These are phyloP conservation scores for Pantherophis vulpinus DNA, from an alignment of 2,797 vertebrate genomes.

Conservation along the genomic window DNA sequence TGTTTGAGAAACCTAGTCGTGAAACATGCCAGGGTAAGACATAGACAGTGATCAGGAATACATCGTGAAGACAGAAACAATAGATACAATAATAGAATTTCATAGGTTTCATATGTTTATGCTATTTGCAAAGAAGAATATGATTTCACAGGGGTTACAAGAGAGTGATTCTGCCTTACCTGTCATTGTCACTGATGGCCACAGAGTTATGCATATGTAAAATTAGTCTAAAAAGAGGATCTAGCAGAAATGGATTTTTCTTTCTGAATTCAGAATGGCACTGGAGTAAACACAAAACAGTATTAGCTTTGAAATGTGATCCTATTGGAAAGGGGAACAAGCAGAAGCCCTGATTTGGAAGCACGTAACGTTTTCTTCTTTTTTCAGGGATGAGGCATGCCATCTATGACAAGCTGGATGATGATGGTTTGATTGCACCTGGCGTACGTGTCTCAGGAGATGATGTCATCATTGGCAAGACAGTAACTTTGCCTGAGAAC, in stretches of 20 bases:
- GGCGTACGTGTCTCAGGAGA: constrained; percentile 96
- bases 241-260: background rate
- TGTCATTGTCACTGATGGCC: background rate
- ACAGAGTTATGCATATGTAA: background rate
- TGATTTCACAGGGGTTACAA: background rate
- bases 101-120: background rate
- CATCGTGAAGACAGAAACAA: background rate
- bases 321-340: background rate
- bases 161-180: background rate
- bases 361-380: fast-evolving
- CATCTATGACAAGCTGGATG: constrained; percentile 97
- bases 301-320: background rate
- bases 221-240: background rate
- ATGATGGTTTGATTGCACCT: constrained; percentile 94
- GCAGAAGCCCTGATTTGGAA: background rate
- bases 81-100: background rate
- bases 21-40: constrained; percentile 93
- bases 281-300: background rate
- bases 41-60: background rate
- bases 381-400: constrained; percentile 93
- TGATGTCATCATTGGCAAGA: constrained; percentile 98
- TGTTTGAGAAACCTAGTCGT: constrained; percentile 94
- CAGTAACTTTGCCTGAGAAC: constrained; percentile 92
- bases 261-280: background rate
- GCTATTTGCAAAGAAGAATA: background rate